These are phyloP conservation scores for Cyrtodaria siliqua DNA, from an alignment of 2,888 invertebrate genomes.

Conservation along the genomic window DNA sequence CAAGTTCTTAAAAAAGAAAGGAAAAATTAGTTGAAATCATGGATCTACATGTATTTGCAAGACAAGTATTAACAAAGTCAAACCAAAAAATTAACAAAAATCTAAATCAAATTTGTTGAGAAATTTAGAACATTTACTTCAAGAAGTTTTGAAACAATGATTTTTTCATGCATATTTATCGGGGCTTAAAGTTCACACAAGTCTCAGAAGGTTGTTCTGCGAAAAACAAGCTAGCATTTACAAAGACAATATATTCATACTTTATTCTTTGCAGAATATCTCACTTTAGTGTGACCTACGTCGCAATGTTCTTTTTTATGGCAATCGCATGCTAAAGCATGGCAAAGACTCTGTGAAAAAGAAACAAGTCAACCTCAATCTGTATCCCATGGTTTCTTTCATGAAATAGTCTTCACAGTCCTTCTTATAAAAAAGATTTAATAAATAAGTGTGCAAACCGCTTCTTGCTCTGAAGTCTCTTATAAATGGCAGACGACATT, in stretches of 20 bases:
- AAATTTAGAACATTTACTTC: slow-evolving; percentile 48
- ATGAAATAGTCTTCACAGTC: background rate
- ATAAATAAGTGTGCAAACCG: too few species aligned
- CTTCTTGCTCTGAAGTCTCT: too few species aligned
- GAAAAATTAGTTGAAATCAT: background rate
- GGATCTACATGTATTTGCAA: too few species aligned
- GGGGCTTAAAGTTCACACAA: background rate
- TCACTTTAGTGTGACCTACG: slow-evolving; percentile 53
- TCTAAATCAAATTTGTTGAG: slow-evolving; percentile 5
- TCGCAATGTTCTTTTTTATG: slow-evolving; percentile 38
- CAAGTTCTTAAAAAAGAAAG: background rate
- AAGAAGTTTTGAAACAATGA: background rate
- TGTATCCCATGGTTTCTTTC: background rate
- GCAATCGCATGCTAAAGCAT: slow-evolving; percentile 61
- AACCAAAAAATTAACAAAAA: slow-evolving; percentile 4
- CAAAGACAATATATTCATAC: slow-evolving; percentile 48
- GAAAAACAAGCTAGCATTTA: slow-evolving; percentile 37
- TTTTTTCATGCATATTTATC: slow-evolving; percentile 1
- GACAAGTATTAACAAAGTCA: background rate
- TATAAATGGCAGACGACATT: too few species aligned
- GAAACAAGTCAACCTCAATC: background rate
- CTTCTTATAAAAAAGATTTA: too few species aligned
- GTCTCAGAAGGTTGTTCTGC: background rate
- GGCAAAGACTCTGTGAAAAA: slow-evolving; percentile 58
- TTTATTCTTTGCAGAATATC: slow-evolving; percentile 53